Conservation (phyloP, 1,140 invertebrate genomes). For the Achroia grisella region DNA sequence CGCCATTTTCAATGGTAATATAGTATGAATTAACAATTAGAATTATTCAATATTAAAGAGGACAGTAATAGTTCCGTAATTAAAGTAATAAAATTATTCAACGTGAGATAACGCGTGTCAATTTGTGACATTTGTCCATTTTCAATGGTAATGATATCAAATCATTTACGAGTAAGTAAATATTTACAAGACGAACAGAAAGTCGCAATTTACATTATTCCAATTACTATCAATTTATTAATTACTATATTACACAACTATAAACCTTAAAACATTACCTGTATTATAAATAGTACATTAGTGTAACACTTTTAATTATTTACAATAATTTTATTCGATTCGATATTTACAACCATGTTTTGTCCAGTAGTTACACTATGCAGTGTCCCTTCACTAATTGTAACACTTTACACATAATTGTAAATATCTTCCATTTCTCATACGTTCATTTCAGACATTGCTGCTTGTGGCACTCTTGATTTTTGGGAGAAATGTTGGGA, state of each 20-base stretch:
- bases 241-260: conserved; percentile 2
- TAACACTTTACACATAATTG: conserved; percentile 70
- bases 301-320: conserved; percentile 8
- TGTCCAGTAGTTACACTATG: conserved; percentile 14
- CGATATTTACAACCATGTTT: conserved; percentile 66
- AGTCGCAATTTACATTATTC: not conserved
- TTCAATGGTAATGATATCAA: conserved; percentile 18
- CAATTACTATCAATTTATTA: not conserved
- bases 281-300: conserved; percentile 9
- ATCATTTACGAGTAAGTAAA: conserved; percentile 17
- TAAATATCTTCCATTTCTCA: conserved; percentile 78
- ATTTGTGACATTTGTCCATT: conserved; percentile 8
- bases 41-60: conserved; percentile 2
- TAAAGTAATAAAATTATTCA: not conserved
- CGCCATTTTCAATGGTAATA: conserved; percentile 46
- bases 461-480: conserved; percentile 81
- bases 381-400: conserved; percentile 26
- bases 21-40: conserved; percentile 16
- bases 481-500: conserved; percentile 69
- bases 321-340: conserved; percentile 8
- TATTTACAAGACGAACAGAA: not conserved
- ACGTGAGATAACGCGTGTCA: not conserved
- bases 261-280: conserved; percentile 12
- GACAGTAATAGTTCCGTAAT: not conserved
- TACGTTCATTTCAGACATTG: conserved; percentile 89